Evolutionary conservation across 2,888 invertebrate genomes (phyloP).

Genomic region (Pheosia gnoma): DNA sequence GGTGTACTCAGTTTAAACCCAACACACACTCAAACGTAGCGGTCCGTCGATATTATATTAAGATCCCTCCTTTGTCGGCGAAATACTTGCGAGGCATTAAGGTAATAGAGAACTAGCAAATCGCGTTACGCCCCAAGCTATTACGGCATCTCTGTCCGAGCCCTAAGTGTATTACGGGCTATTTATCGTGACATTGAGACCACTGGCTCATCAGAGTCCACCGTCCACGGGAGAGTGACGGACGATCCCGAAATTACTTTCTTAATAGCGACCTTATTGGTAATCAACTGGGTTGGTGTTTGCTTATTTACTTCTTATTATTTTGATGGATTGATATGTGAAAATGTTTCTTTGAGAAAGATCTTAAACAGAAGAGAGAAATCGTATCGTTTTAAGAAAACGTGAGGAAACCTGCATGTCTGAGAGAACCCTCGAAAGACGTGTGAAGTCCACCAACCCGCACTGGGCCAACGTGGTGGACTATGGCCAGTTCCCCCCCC

Average conservation of each 20-base stretch:
- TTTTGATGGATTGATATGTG: slow-evolving; percentile 5
- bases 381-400: no score
- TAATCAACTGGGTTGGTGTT: slow-evolving; percentile 34
- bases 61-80: slow-evolving; percentile 68
- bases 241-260: slow-evolving; percentile 46
- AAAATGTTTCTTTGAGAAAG: neutral
- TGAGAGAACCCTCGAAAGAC: no score
- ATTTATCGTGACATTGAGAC: slow-evolving; percentile 74
- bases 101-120: slow-evolving; percentile 74
- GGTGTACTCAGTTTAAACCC: slow-evolving; percentile 45
- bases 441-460: no score
- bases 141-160: slow-evolving; percentile 61
- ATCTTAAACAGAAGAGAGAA: no score
- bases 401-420: no score
- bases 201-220: slow-evolving; percentile 53
- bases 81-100: slow-evolving; percentile 73
- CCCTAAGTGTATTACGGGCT: slow-evolving; percentile 74
- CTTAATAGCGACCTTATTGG: slow-evolving; percentile 45
- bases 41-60: slow-evolving; percentile 68
- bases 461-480: slow-evolving; percentile 7
- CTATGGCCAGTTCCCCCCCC: neutral
- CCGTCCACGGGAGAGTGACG: slow-evolving; percentile 52
- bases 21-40: slow-evolving; percentile 45
- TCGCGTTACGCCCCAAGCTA: slow-evolving; percentile 73
- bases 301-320: slow-evolving; percentile 32